Conservation (phyloP, 1,140 invertebrate genomes). For the Zelostemma sp. region DNA sequence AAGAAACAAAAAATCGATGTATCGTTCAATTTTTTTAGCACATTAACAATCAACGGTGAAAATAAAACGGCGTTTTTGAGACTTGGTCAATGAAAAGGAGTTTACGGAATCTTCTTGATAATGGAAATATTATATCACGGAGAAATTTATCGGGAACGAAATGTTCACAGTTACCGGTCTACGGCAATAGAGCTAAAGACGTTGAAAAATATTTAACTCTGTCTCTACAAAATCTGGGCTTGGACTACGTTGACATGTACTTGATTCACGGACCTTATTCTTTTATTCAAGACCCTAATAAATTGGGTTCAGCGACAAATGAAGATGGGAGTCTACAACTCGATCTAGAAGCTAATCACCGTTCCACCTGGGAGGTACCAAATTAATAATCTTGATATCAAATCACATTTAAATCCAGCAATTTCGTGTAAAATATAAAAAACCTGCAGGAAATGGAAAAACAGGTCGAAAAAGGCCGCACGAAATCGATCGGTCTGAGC, state of each 20-base stretch:
- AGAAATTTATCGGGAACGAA: too few species aligned
- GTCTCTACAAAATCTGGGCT: constrained; percentile 79
- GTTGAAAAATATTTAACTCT: constrained; percentile 80
- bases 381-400: too few species aligned
- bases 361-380: constrained; percentile 83
- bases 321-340: constrained; percentile 75
- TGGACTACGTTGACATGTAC: constrained; percentile 89
- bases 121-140: too few species aligned
- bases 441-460: constrained; percentile 85
- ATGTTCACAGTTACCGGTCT: constrained; percentile 70
- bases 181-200: constrained; percentile 77
- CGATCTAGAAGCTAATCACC: constrained; percentile 78
- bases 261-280: constrained; percentile 85
- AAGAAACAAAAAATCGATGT: too few species aligned
- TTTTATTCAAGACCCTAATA: constrained; percentile 70
- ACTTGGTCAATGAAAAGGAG: too few species aligned
- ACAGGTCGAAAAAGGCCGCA: constrained; percentile 75
- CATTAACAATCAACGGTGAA: too few species aligned
- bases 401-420: too few species aligned
- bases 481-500: constrained; percentile 82
- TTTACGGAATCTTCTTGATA: too few species aligned
- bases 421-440: too few species aligned
- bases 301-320: constrained; percentile 65
- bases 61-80: too few species aligned
- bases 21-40: too few species aligned